Evolutionary conservation across 2,797 vertebrate genomes (phyloP), one percentile per base, ranked within the genome.

Genomic region (Hypotaenidia philippensis): DNA sequence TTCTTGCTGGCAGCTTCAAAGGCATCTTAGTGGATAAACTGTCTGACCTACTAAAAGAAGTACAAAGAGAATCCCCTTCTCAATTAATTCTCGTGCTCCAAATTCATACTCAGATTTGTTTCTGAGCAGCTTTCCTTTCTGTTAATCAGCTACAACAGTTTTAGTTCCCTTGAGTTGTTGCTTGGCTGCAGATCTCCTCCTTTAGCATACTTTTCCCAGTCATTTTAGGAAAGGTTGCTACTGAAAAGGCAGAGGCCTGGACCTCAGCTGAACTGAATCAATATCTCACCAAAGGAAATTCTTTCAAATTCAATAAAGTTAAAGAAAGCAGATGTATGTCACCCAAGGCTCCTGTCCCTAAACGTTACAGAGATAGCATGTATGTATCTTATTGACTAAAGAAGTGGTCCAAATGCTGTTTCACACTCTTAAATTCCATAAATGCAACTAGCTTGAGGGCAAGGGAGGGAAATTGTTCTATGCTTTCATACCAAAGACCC

Each of bases 61-160:
- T 93, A 96, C 90, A 96, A 95, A 97, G 96, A 94, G 94, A 95
- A 96, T 97, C 95, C 94, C 93, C 93, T 80, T 94, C 95, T 94
- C 90, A 96, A 95, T 97, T 96, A 96, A 95, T 96, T 94, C 94
- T 93, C 70, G 83, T 18, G 77, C 71, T 94, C 87, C 75, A 96
- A 94, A 96, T 95, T 94, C 93, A 93, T 76, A 95, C 76, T 91
- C 74, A 91, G 87, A 94, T 94, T 96, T 94, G 81, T 95, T 95
- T 94, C 95, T 91, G 93, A 96, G 93, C 91, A 87, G 95, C 93
- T 95, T 96, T 96, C 90, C 94, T 92, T 96, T 91, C 86, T 94
- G 90, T 92, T 97, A 97, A 97, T 97, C 96, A 95, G 94, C 93
- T 94, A 79, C 3, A 64, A 94, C 94, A 91, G 93, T 96, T 96